Percentiles rank a stretch among this genome's conserved stretches.
Evolutionary conservation across 2,113 vertebrate genomes (phyloP).

Genomic region (Passerina amoena): DNA sequence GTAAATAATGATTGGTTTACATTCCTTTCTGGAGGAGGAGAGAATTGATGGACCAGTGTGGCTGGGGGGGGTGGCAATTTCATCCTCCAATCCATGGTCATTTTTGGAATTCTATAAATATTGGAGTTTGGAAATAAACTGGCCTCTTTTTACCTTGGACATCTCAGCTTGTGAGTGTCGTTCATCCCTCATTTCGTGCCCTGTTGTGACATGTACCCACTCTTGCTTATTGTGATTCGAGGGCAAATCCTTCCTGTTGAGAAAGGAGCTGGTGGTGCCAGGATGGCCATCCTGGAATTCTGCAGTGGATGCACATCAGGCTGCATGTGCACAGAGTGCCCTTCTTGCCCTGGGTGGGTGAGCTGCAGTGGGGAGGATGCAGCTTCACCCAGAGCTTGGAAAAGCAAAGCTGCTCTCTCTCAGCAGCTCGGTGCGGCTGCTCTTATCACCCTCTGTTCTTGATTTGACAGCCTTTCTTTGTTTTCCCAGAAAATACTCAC

Average conservation of each 20-base stretch:
- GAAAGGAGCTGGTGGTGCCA: background rate
- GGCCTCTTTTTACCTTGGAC: too few species aligned
- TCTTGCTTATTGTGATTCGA: background rate
- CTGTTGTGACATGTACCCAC: background rate
- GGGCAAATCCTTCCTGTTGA: background rate
- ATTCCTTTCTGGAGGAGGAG: too few species aligned
- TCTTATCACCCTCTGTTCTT: conserved; percentile 25
- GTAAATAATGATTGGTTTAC: too few species aligned
- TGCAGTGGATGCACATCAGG: background rate
- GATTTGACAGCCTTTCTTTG: background rate
- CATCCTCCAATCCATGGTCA: too few species aligned
- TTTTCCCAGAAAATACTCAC: conserved; percentile 12
- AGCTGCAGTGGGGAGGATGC: background rate
- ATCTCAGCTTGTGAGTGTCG: too few species aligned
- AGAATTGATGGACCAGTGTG: too few species aligned
- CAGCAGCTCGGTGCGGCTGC: background rate
- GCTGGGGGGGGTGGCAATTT: too few species aligned
- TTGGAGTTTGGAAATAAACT: too few species aligned
- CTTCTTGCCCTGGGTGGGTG: background rate
- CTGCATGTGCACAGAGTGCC: background rate
- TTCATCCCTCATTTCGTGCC: too few species aligned
- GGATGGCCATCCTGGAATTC: background rate
- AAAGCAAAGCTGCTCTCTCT: background rate
- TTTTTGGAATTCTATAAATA: too few species aligned
- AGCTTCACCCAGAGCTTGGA: background rate